phyloP scores from a whole-genome alignment of 2,888 invertebrate species.

The Rhaphigaster nebulosa region DNA sequence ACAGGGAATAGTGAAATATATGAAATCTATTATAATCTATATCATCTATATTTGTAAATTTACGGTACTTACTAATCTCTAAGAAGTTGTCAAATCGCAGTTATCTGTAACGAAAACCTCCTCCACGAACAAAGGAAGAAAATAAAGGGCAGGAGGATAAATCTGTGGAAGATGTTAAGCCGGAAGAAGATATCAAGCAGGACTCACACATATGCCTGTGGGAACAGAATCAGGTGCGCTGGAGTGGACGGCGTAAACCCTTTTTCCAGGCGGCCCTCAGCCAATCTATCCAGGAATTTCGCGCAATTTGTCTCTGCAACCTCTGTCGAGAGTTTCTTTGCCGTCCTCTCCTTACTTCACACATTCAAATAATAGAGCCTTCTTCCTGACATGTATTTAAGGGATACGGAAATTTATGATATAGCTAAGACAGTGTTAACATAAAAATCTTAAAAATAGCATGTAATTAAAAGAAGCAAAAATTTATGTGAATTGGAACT shows the following conservation, averaged over 20 bases:
- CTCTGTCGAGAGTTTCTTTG: neutral
- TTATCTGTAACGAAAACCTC: neutral
- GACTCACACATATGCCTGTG: neutral
- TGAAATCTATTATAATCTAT: too few relatives aligned
- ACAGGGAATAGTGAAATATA: too few relatives aligned
- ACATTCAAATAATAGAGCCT: neutral
- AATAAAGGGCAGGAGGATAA: neutral
- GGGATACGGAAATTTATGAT: neutral
- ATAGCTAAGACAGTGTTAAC: too few relatives aligned
- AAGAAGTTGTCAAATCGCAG: neutral
- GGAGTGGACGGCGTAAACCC: slow-evolving; percentile 3
- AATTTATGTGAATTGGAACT: too few relatives aligned
- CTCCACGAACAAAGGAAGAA: neutral
- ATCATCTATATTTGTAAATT: too few relatives aligned
- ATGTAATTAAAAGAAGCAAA: too few relatives aligned
- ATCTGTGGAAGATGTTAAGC: neutral
- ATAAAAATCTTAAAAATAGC: too few relatives aligned
- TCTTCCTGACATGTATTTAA: neutral
- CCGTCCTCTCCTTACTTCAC: neutral
- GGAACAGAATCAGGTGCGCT: neutral
- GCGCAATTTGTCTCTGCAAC: neutral
- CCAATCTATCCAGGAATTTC: neutral
- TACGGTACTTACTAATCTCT: neutral
- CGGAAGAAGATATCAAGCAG: neutral
- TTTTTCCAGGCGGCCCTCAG: neutral